A percentile compares a stretch with the other conserved stretches of the same genome.
Conservation (phyloP, 30 jellyfish, hydroid and myxozoan species). For the Mastigias papua region DNA sequence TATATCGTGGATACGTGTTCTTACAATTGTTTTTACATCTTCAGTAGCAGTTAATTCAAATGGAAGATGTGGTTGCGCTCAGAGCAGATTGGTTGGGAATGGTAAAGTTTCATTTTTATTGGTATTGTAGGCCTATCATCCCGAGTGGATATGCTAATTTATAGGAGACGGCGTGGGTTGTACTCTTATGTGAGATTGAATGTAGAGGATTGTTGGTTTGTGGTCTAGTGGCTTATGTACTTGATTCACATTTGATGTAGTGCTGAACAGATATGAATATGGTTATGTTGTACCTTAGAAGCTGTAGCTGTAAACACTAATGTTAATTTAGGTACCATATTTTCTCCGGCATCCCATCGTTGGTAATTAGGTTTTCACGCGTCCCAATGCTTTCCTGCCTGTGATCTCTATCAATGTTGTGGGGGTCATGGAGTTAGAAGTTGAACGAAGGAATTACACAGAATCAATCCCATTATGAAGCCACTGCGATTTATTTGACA, state of each 20-base stretch:
- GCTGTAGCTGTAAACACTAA: neutral
- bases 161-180: constrained; percentile 35
- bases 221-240: neutral
- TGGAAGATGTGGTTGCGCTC: constrained; percentile 78
- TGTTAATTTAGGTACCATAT: neutral
- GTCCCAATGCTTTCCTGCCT: neutral
- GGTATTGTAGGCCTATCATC: constrained; percentile 46
- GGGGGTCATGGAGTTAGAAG: neutral
- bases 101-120: constrained; percentile 36
- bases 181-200: neutral
- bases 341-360: neutral
- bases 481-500: neutral
- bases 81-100: constrained; percentile 52
- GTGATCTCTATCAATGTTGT: neutral
- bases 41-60: constrained; percentile 60
- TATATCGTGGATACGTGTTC: constrained; percentile 21
- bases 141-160: neutral
- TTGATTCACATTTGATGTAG: neutral
- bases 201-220: neutral
- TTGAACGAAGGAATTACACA: neutral
- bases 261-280: neutral
- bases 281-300: neutral
- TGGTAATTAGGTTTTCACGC: neutral
- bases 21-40: constrained; percentile 37
- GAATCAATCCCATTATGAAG: neutral